A percentile compares a stretch with the other conserved stretches of the same genome.
phyloP scores from a whole-genome alignment of 2,113 vertebrate species.

The Pseudorasbora parva region DNA sequence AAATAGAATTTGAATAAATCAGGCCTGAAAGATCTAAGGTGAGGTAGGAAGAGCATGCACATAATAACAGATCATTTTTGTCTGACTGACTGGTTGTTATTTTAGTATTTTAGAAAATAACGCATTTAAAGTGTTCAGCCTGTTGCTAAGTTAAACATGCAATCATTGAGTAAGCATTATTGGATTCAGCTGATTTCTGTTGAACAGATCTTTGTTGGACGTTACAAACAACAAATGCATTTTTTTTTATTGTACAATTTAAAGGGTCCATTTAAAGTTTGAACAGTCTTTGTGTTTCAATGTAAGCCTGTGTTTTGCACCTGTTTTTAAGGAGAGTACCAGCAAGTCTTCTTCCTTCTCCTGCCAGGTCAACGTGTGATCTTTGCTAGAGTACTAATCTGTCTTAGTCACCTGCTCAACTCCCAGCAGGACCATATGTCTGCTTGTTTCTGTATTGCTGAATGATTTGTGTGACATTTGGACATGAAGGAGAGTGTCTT shows the following conservation, averaged over 20 bases:
- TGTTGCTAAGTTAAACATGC: neutral
- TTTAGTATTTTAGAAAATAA: neutral
- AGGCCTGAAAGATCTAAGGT: neutral
- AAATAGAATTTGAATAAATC: neutral
- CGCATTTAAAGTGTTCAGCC: neutral
- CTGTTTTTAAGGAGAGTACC: neutral
- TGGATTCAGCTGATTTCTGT: neutral
- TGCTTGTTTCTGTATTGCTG: constrained; percentile 10
- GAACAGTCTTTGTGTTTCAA: neutral
- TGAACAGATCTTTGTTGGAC: neutral
- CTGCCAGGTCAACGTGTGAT: neutral
- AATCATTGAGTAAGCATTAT: neutral
- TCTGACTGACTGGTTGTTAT: neutral
- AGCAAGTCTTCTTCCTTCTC: neutral
- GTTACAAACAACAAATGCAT: neutral
- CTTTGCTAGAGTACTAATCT: constrained; percentile 10
- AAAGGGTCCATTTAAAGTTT: neutral
- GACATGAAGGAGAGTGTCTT: constrained; percentile 13
- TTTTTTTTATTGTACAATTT: too few relatives aligned
- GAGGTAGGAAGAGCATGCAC: neutral
- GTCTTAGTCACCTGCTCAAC: constrained; percentile 1
- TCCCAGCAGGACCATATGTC: constrained; percentile 50
- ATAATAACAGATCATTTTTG: neutral
- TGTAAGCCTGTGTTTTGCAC: neutral
- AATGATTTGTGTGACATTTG: constrained; percentile 1